Evolutionary conservation across 2,888 invertebrate species (phyloP).

Genomic region (Chironomus riparius): DNA sequence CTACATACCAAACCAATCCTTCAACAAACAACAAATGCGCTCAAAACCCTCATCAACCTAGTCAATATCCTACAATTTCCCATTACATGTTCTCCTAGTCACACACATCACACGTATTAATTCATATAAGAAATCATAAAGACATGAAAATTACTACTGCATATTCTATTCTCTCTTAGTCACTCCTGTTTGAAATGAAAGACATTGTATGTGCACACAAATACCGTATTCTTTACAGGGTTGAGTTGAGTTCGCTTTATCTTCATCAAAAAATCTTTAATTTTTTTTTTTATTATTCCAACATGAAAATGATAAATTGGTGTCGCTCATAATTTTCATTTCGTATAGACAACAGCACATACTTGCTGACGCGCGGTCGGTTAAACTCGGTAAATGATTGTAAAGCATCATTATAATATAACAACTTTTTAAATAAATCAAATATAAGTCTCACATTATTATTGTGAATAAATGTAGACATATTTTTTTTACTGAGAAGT

Average conservation of each 20-base stretch:
- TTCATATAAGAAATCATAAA: background rate
- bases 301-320: slow-evolving; percentile 13
- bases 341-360: background rate
- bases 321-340: slow-evolving; percentile 7
- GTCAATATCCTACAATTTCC: background rate
- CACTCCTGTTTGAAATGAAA: background rate
- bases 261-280: background rate
- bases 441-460: background rate
- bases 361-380: slow-evolving; percentile 16
- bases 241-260: background rate
- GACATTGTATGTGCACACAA: background rate
- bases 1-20: too few relatives aligned
- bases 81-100: background rate
- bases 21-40: background rate
- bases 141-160: background rate
- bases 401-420: slow-evolving; percentile 16
- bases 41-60: background rate
- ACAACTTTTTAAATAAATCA: slow-evolving; percentile 3
- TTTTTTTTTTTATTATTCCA: background rate
- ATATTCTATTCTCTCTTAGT: background rate
- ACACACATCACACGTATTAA: background rate
- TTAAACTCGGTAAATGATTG: slow-evolving; percentile 20
- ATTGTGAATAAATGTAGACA: background rate
- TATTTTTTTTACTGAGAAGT: background rate
- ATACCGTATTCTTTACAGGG: background rate